phyloP scores from a whole-genome alignment of 2,113 vertebrate genomes.

The Hucho hucho region DNA sequence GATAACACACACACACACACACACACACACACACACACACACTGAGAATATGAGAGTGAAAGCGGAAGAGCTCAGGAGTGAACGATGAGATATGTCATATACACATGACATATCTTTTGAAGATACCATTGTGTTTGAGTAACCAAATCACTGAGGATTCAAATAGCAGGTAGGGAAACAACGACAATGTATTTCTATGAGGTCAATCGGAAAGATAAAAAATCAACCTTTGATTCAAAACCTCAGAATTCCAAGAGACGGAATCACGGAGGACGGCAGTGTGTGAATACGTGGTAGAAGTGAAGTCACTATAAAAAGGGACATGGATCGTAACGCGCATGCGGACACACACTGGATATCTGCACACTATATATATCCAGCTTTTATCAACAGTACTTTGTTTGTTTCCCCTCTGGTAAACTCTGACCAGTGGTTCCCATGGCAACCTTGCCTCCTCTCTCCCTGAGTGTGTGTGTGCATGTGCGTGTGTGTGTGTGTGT shows the following conservation, averaged over 20 bases:
- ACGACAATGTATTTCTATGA: background rate
- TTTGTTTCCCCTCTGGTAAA: slow-evolving; percentile 80
- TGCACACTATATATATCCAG: slow-evolving; percentile 47
- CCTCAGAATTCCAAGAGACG: slow-evolving; percentile 7
- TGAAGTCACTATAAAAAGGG: slow-evolving; percentile 1
- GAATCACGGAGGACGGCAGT: background rate
- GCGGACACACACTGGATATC: slow-evolving; percentile 3
- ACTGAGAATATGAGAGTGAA: background rate
- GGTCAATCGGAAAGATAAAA: background rate
- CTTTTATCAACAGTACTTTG: slow-evolving; percentile 74
- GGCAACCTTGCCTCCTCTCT: slow-evolving; percentile 69
- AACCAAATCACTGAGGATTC: no score
- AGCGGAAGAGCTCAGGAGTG: background rate
- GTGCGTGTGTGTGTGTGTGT: slow-evolving; percentile 9
- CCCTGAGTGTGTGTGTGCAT: slow-evolving; percentile 45
- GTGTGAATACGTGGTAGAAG: background rate
- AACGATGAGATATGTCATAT: background rate
- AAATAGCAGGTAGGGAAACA: background rate
- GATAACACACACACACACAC: background rate
- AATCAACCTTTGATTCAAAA: background rate
- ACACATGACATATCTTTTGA: background rate
- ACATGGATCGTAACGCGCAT: background rate
- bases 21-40: background rate
- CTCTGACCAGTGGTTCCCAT: slow-evolving; percentile 77
- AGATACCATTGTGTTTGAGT: no score